phyloP scores from a whole-genome alignment of 2,113 vertebrate species.

The Poeciliopsis retropinna region DNA sequence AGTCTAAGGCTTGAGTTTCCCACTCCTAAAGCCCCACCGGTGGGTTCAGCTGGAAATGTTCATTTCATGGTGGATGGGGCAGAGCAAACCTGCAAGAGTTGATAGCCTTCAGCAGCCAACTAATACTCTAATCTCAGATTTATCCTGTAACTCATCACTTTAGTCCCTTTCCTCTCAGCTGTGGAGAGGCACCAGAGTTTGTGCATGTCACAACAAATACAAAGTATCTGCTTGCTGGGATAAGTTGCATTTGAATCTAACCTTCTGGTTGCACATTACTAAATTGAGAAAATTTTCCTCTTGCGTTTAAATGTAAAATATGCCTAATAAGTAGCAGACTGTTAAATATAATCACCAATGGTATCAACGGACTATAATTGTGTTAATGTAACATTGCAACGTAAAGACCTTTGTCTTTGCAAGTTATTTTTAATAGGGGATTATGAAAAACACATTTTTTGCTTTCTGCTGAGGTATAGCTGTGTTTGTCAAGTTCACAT shows the following conservation, averaged over 20 bases:
- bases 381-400: background rate
- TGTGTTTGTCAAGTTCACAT: too few species aligned
- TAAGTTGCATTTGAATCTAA: slow-evolving; percentile 23
- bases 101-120: slow-evolving; percentile 55
- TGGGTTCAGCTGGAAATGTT: slow-evolving; percentile 73
- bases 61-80: slow-evolving; percentile 71
- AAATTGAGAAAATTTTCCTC: background rate
- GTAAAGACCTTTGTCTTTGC: background rate
- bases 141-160: slow-evolving; percentile 55
- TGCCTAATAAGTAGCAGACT: background rate
- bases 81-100: slow-evolving; percentile 57
- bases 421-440: background rate
- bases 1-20: slow-evolving; percentile 69
- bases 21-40: slow-evolving; percentile 53
- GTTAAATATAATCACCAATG: background rate
- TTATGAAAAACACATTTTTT: too few species aligned
- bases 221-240: slow-evolving; percentile 25
- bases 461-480: too few species aligned
- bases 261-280: background rate
- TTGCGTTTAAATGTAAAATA: background rate
- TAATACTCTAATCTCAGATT: slow-evolving; percentile 62
- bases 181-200: slow-evolving; percentile 43
- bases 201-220: slow-evolving; percentile 55
- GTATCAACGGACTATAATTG: background rate
- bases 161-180: slow-evolving; percentile 42